These are phyloP conservation scores for Halcyon smyrnensis DNA, from an alignment of 2,797 vertebrate species.

Conservation along the genomic window DNA sequence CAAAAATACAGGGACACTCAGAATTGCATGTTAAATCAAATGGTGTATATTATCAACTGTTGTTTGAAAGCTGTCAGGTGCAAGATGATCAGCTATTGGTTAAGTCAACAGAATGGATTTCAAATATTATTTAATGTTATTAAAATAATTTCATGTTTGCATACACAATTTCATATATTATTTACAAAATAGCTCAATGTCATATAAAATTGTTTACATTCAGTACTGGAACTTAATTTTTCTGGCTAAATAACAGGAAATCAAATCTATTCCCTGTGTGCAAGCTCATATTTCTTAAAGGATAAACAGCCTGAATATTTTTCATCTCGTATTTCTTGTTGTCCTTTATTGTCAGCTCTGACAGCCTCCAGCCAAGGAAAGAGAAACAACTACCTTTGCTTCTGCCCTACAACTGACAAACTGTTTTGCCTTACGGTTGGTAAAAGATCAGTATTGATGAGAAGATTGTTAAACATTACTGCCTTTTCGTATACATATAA, in stretches of 20 bases:
- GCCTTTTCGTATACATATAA: neutral
- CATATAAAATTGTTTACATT: slow-evolving; percentile 53
- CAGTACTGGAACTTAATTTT: slow-evolving; percentile 1
- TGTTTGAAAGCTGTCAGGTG: neutral
- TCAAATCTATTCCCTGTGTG: neutral
- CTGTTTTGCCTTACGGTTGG: neutral
- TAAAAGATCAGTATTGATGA: neutral
- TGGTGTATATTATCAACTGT: rapidly evolving
- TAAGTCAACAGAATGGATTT: slow-evolving; percentile 6
- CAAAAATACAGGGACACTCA: neutral
- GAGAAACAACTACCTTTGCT: neutral
- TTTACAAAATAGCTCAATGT: slow-evolving; percentile 53
- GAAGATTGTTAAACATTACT: neutral
- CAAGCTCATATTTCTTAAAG: neutral
- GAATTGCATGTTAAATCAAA: neutral
- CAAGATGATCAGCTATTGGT: neutral
- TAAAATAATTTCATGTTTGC: slow-evolving; percentile 67
- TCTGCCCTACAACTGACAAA: neutral
- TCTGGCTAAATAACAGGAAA: neutral
- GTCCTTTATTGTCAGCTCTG: neutral
- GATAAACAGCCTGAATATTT: neutral
- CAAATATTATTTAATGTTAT: slow-evolving; percentile 62
- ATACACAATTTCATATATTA: slow-evolving; percentile 51
- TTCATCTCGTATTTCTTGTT: neutral
- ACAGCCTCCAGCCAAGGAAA: neutral